Evolutionary conservation across 2,888 invertebrate genomes (phyloP).

Genomic region (Amphimallon solstitiale): DNA sequence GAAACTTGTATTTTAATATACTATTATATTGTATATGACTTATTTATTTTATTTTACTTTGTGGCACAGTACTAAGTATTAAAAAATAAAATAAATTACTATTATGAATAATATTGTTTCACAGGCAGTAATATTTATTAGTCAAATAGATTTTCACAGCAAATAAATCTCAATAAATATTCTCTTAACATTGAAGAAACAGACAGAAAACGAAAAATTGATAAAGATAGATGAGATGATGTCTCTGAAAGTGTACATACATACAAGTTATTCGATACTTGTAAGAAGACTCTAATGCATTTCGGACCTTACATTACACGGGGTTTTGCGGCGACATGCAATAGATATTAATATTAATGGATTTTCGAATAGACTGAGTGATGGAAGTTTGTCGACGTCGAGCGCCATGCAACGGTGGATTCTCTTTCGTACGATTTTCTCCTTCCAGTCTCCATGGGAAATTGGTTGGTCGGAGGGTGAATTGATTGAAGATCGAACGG

Average conservation of each 20-base stretch:
- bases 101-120: too few relatives aligned
- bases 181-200: conserved; percentile 10
- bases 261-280: conserved; percentile 34
- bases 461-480: conserved; percentile 25
- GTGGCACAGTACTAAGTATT: too few relatives aligned
- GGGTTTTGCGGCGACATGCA: conserved; percentile 41
- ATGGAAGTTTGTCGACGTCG: conserved; percentile 36
- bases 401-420: not conserved
- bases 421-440: conserved; percentile 26
- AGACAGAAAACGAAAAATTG: conserved; percentile 23
- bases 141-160: not conserved
- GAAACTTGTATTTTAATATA: too few relatives aligned
- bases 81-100: too few relatives aligned
- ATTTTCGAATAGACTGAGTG: conserved; percentile 42
- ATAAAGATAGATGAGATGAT: conserved; percentile 23
- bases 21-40: too few relatives aligned
- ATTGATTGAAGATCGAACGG: conserved; percentile 24
- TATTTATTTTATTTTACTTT: too few relatives aligned
- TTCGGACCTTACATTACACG: conserved; percentile 30
- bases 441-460: conserved; percentile 23
- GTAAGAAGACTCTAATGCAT: conserved; percentile 35
- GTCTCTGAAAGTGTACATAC: conserved; percentile 26
- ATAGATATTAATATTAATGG: conserved; percentile 48
- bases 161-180: conserved; percentile 13
- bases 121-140: too few relatives aligned